Evolutionary conservation across 2,113 vertebrate species (phyloP).

Genomic region (Rhea pennata): DNA sequence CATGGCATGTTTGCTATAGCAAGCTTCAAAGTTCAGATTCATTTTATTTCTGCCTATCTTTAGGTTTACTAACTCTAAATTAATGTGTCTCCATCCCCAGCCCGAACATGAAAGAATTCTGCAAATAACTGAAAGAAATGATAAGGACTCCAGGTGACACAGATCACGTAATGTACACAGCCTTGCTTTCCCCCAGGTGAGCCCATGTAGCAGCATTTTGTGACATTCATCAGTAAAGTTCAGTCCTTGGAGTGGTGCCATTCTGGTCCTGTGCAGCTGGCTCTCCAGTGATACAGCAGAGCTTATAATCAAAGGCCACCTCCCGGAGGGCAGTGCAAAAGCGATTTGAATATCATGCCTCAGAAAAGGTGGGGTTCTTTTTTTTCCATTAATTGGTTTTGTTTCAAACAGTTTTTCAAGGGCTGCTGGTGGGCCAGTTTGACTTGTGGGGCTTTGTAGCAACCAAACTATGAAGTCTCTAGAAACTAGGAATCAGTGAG

Average conservation of each 20-base stretch:
- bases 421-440: neutral
- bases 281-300: neutral
- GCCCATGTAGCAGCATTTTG: neutral
- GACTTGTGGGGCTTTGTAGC: neutral
- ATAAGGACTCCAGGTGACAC: neutral
- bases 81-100: neutral
- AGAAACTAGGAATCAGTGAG: neutral
- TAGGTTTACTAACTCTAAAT: constrained; percentile 5
- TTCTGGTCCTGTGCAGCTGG: neutral
- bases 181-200: constrained; percentile 1
- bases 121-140: constrained; percentile 6
- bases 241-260: neutral
- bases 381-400: neutral
- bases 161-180: constrained; percentile 27
- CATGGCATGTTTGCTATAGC: neutral
- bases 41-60: constrained; percentile 22
- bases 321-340: neutral
- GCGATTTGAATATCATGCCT: constrained; percentile 19
- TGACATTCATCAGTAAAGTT: constrained; percentile 7
- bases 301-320: constrained; percentile 22
- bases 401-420: neutral
- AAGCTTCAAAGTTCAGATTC: neutral
- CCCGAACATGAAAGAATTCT: neutral
- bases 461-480: neutral
- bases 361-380: neutral